Base-by-base conservation (phyloP, 2,797 vertebrate genomes). In the Tamandua tetradactyla region DNA sequence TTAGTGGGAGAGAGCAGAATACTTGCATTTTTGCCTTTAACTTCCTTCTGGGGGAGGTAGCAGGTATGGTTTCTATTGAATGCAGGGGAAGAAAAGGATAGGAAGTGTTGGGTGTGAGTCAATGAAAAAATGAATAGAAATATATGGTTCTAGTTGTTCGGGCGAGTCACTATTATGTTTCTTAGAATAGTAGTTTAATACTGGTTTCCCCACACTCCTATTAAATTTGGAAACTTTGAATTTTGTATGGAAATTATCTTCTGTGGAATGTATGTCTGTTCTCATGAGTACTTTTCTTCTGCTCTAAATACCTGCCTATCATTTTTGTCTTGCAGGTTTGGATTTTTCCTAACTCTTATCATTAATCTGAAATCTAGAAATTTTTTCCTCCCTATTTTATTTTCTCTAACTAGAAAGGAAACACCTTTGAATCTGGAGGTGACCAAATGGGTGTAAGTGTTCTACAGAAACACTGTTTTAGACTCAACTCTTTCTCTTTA, bases 191-290 rank as follows among this genome's bases (percentile, higher is more conserved):
- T 13, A 89, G 6, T 59, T 90, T 87, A 22, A 84, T 79, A 71
- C 81, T 76, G 66, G 12, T 7, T 76, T 93, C 30, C 89, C 15
- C 2, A 74, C 80, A 44, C 11, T 30, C 8, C 7, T 86, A 76
- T 87, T 88, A 86, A 66, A 72, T 96, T 94, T 82, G 40, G 75
- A 91, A 92, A 55, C 9, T 62, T 30, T 87, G 92, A 69, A 12
- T 80, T 96, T 91, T 82, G 62, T 59, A 49, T 64, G 57, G 20
- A 93, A 88, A 87, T 82, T n/a, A 49, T 49, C 22, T 85, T 90
- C 23, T 78, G 17, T 78, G 40, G 57, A 87, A 95, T 13, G 59
- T 80, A 79, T 18, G 83, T 9, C 3, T 59, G 6, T 32, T 74
- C n/a, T 89, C 27, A 91, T 68, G 76, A 55, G 72, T 78, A 68